Evolutionary conservation across 2,113 vertebrate genomes (phyloP).

Genomic region (Natator depressus): DNA sequence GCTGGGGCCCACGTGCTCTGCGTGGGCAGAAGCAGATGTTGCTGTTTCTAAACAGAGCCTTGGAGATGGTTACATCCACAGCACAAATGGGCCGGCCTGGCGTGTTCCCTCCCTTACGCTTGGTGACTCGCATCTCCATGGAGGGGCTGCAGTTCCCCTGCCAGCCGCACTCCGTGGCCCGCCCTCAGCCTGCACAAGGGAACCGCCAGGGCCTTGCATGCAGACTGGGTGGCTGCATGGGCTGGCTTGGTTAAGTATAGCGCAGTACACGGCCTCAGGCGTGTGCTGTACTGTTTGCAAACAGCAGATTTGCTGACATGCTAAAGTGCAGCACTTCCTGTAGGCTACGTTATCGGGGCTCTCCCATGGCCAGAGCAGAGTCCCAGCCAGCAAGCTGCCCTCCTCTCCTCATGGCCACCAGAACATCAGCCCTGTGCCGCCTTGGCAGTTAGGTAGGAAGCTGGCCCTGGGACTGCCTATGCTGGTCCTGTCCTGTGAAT

Average conservation of each 20-base stretch:
- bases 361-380: neutral
- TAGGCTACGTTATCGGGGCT: rapidly evolving
- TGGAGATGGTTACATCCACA: no score
- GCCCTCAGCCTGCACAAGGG: neutral
- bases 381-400: neutral
- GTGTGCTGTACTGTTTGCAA: neutral
- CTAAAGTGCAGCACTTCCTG: neutral
- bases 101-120: neutral
- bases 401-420: neutral
- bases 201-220: rapidly evolving
- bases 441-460: neutral
- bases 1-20: no score
- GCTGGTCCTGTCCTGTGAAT: neutral
- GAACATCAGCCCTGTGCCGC: neutral
- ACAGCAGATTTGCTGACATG: neutral
- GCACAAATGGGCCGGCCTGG: no score
- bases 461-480: neutral
- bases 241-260: neutral
- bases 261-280: neutral
- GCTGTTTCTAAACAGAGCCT: no score
- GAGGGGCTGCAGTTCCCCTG: rapidly evolving
- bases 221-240: neutral
- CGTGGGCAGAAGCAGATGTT: no score
- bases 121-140: neutral
- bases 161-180: neutral